Base-by-base conservation (phyloP, 2,888 invertebrate species). In the Seira sanloemensis region DNA sequence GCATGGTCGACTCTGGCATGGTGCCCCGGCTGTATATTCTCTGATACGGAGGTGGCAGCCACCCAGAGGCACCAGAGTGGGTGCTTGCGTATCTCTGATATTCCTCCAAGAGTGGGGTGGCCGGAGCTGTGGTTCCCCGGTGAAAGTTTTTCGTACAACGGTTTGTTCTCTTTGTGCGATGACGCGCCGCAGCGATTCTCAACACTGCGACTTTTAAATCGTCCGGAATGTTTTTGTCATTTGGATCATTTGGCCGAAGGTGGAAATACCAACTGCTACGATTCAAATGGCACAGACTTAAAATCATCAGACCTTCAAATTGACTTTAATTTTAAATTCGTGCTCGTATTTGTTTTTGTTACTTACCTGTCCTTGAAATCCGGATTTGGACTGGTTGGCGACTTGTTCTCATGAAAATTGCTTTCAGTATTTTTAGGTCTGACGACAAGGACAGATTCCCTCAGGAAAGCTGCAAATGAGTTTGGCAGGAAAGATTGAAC, bases 401-500 rank as follows among this genome's bases (percentile, higher is more conserved):
- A 62, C 26, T 71, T 67, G 23, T 73, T 73, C 21, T 78, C 58
- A 19, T 19, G 12, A 4, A 16, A 25, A 54, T 18, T 72, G 12
- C 37, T 18, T n/a, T 77, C 68, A 23, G 65, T 25, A 58, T 12
- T 54, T 37, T 80, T 67, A 16, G 81, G 71, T 5, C 78, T 74
- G 0, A 89, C 88, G 9, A 89, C 88, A 4, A 88, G 76, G 46
- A 89, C 86, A 26, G 88, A 87, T 58, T 89, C 85, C 4, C 89
- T 65, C 0, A 89, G 69, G 72, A 88, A 88, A 0, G 88, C 86
- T 2, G 86, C 89, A 54, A 88, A 77, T 0, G 84, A 78, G 4
- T 84, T 85, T 0, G 89, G 88, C 24, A 88, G 86, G 74, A 88
- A 84, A 0, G 88, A 88, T 24, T 89, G 89, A 37, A 89, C 84